Evolutionary conservation across 2,888 invertebrate species (phyloP), one percentile per base, ranked within the genome.

Genomic region (Brachyopa scutellaris): DNA sequence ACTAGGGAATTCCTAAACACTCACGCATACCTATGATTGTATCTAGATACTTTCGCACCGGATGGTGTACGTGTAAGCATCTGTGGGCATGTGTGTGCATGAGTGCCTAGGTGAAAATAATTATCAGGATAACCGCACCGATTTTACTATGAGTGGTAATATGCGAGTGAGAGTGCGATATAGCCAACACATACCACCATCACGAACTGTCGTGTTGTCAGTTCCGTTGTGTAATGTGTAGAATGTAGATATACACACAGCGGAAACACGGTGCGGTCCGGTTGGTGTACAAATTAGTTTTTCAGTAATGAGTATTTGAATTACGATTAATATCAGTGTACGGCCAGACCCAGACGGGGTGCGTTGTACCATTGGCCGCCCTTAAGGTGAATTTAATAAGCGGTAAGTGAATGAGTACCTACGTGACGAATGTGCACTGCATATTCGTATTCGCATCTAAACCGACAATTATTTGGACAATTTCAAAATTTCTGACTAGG

Each of bases 221-320:
- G 70, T 49, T 70, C 45, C 23, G 47, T 40, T 59, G 47, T 40
- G 26, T 40, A 3, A 13, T 36, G 36, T 53, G 23, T n/a, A n/a
- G n/a, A n/a, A n/a, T n/a, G n/a, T n/a, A n/a, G n/a, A n/a, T n/a
- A n/a, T n/a, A n/a, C n/a, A n/a, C n/a, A n/a, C 61, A 45, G 36
- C 74, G 74, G 79, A 80, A 80, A 42, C 66, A 49, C 47, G 29
- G 13, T 64, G 77, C 42, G 62, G 70, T 64, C 57, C 62, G 57
- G 61, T 33, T 69, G 64, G 76, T 53, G 64, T 53, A 59, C 69
- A 82, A 82, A 76, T 76, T 82, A 76, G 80, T 76, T 82, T 79
- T 76, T 76, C 70, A 59, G 59, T 82, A 82, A 76, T 82, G 80
- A 82, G 80, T 82, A 82, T 82, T 82, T 82, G 80, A 82, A 82